Evolutionary conservation across 2,888 invertebrate species (phyloP).

Genomic region (Eurytoma adleriae): DNA sequence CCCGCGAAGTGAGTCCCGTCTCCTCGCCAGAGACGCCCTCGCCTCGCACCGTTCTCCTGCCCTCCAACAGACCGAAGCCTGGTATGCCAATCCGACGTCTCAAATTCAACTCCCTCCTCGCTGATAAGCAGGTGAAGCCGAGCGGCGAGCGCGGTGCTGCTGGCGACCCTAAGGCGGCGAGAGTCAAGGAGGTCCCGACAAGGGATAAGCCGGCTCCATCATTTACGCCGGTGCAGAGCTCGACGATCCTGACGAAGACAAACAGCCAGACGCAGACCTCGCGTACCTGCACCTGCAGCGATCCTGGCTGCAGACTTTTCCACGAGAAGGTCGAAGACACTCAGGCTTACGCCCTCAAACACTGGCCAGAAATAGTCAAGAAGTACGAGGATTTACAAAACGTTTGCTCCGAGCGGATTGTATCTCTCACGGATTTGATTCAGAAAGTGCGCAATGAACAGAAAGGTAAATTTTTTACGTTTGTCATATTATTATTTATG

Average conservation of each 20-base stretch:
- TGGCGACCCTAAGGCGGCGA: neutral
- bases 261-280: neutral
- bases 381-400: constrained; percentile 78
- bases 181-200: neutral
- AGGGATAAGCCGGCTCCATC: neutral
- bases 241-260: neutral
- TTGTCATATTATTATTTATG: neutral
- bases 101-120: constrained; percentile 46
- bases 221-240: too few relatives aligned
- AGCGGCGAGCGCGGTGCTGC: neutral
- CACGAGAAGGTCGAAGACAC: constrained; percentile 63
- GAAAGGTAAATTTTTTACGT: constrained; percentile 60
- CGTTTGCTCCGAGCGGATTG: constrained; percentile 79
- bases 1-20: constrained; percentile 69
- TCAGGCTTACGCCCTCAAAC: constrained; percentile 60
- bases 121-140: neutral
- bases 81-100: constrained; percentile 63
- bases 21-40: constrained; percentile 74
- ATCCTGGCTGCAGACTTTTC: constrained; percentile 66
- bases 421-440: constrained; percentile 78
- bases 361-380: constrained; percentile 67
- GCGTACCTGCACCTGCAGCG: constrained; percentile 65
- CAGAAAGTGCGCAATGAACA: constrained; percentile 79
- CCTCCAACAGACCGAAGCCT: constrained; percentile 68
- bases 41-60: constrained; percentile 69